These are phyloP conservation scores for Synanthedon myopaeformis DNA, from an alignment of 2,888 invertebrate species.

Conservation along the genomic window DNA sequence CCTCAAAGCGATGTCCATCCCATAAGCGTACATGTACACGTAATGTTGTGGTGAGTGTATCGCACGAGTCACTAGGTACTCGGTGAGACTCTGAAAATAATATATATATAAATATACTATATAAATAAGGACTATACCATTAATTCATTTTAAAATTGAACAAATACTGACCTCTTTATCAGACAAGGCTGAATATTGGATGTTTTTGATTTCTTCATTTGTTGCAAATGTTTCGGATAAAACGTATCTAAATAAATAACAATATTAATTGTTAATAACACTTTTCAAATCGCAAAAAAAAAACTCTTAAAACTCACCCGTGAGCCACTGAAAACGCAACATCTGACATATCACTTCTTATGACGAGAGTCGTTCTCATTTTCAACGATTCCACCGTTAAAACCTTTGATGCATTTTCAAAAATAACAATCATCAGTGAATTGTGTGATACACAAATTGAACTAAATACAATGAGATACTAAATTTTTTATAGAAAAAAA, in stretches of 20 bases:
- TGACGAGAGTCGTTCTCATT: constrained; percentile 28
- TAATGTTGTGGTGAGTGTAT: constrained; percentile 50
- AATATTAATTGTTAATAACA: too few species aligned
- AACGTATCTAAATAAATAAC: constrained; percentile 36
- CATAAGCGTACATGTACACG: constrained; percentile 46
- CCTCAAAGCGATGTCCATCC: constrained; percentile 28
- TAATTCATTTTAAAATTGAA: too few species aligned
- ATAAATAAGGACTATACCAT: too few species aligned
- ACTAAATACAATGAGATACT: too few species aligned
- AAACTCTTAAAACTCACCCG: constrained; percentile 27
- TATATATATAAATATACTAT: too few species aligned
- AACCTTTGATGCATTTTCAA: constrained; percentile 11
- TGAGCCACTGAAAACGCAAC: constrained; percentile 30
- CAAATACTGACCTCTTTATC: constrained; percentile 15
- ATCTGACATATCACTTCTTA: constrained; percentile 27
- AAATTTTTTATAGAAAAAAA: too few species aligned
- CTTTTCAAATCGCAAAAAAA: not conserved
- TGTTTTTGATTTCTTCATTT: constrained; percentile 16
- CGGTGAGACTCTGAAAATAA: constrained; percentile 34
- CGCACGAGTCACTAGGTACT: constrained; percentile 44
- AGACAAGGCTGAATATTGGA: constrained; percentile 34
- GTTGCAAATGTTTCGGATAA: constrained; percentile 35
- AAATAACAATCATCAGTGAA: too few species aligned
- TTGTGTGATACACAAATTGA: too few species aligned
- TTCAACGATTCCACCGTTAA: constrained; percentile 34